Base-by-base conservation (phyloP, 2,113 vertebrate species). In the Atlantisia rogersi region DNA sequence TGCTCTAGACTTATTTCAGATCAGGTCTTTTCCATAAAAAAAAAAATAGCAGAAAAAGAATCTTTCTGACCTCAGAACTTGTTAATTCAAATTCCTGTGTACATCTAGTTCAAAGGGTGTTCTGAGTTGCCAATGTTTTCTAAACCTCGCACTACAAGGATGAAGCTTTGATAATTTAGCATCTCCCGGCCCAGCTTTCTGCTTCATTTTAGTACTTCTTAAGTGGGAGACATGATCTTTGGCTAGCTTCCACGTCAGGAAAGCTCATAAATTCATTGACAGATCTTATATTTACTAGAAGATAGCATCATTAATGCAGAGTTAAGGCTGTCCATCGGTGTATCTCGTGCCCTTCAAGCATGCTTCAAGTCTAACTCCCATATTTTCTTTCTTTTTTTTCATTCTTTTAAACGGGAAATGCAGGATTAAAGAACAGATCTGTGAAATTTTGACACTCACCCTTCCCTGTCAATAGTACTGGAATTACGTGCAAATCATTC, bases 301-400 rank as follows among this genome's bases (percentile, higher is more conserved):
- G 44, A 62, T 84, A 26, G 14, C 29, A 62, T 74, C 22, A 15
- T 22, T n/a, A 58, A 81, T 21, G 50, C 55, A 31, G 24, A 94
- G 25, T 67, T 86, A 83, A 86, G 88, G 17, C 7, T 20, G 15
- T 17, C 35, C 18, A 17, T 10, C 29, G 55, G 25, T 67, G 90
- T 92, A 93, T 90, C 90, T 92, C 31, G 35, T 58, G n/a, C 13
- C 25, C 37, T 90, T 86, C 40, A 39, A 63, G 25, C 13, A 28
- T 50, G 26, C 14, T 90, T 76, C 26, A 42, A 35, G 12, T 73
- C 26, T 76, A 48, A 22, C 19, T 63, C 25, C 6, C 6, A n/a
- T n/a, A 24, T 67, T 35, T 35, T 35, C 35, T 35, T 35, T 35
- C 35, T 35, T 35, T 35, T 35, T 35, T 35, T 35, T 35, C 35